Percentiles rank a stretch among this genome's conserved stretches.
These are phyloP conservation scores for Salminus brasiliensis DNA, from an alignment of 2,113 vertebrate species.

Conservation along the genomic window DNA sequence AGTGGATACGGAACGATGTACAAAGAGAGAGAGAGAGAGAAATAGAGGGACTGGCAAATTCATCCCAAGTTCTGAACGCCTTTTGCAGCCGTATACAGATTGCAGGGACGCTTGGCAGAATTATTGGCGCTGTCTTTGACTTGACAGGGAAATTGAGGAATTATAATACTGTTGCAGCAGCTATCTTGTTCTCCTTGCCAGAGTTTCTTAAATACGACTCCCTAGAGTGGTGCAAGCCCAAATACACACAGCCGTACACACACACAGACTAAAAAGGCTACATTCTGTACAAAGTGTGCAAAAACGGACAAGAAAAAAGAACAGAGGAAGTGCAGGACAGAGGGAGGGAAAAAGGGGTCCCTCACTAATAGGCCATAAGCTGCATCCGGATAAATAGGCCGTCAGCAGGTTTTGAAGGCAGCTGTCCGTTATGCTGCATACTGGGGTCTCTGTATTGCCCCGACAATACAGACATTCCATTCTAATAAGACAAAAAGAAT, in stretches of 20 bases:
- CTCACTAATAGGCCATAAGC: constrained; percentile 38
- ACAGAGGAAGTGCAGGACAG: not conserved
- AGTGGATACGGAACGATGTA: too few species aligned
- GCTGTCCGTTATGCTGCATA: not conserved
- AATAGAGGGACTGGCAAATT: constrained; percentile 6
- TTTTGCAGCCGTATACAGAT: constrained; percentile 37
- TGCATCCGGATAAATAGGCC: constrained; percentile 30
- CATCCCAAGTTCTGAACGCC: constrained; percentile 44
- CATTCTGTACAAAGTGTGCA: not conserved
- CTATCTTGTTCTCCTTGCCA: constrained; percentile 24
- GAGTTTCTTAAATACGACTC: constrained; percentile 51
- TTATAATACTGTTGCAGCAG: constrained; percentile 55
- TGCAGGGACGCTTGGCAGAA: constrained; percentile 46
- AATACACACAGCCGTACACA: not conserved
- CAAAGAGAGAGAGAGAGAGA: too few species aligned
- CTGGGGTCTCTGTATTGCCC: not conserved
- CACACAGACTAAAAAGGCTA: not conserved
- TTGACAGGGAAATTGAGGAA: constrained; percentile 51
- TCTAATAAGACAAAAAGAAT: constrained; percentile 21
- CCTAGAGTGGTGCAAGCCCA: constrained; percentile 28
- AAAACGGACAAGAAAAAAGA: not conserved
- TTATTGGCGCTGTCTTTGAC: constrained; percentile 51
- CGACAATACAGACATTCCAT: constrained; percentile 2
- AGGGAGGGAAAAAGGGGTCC: not conserved
- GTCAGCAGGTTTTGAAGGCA: constrained; percentile 26